Conservation (phyloP, 2,888 invertebrate genomes). For the Spilarctia lutea region DNA sequence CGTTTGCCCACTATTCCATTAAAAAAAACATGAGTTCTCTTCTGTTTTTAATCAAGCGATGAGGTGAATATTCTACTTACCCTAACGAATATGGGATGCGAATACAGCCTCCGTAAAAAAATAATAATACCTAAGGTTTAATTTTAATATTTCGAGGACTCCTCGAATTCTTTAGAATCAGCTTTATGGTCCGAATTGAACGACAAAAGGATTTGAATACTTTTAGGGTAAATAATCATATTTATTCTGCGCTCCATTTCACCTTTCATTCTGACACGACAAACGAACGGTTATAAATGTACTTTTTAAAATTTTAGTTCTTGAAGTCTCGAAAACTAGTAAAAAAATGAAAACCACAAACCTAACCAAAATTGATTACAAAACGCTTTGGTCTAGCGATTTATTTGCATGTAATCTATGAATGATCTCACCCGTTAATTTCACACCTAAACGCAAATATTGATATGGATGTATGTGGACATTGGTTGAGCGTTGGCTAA, state of each 20-base stretch:
- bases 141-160: background rate
- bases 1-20: too few relatives aligned
- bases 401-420: background rate
- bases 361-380: too few relatives aligned
- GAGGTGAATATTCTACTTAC: background rate
- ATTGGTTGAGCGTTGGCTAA: constrained; percentile 38
- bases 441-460: background rate
- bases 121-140: too few relatives aligned
- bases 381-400: background rate
- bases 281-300: background rate
- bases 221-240: too few relatives aligned
- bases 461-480: constrained; percentile 19
- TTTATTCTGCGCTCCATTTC: too few relatives aligned
- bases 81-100: background rate
- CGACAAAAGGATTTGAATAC: too few relatives aligned
- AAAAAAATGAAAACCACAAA: background rate
- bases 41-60: background rate
- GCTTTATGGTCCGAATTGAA: background rate
- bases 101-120: too few relatives aligned
- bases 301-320: background rate
- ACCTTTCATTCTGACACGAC: too few relatives aligned
- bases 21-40: too few relatives aligned
- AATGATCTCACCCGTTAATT: constrained; percentile 5
- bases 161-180: background rate
- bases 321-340: background rate